Base-by-base conservation (phyloP, 2,797 vertebrate genomes). In the Telmatherina bonti region DNA sequence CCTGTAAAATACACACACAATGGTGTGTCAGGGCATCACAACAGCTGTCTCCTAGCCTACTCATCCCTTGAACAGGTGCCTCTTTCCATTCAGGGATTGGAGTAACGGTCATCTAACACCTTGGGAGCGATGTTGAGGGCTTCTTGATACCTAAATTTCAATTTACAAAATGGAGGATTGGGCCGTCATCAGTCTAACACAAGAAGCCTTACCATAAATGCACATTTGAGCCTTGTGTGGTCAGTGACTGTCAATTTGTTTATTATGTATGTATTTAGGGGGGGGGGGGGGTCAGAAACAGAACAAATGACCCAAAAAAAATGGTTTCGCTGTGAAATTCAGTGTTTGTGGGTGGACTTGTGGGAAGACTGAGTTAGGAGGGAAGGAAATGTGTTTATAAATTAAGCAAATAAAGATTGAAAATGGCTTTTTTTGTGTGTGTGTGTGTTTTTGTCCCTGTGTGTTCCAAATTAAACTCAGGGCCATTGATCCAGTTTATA, bases 161-260 rank as follows among this genome's bases (percentile, higher is more conserved):
- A 41, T 43, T 43, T 43, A 20, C 16, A 45, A 45, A 43, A 43
- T 43, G 41, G 41, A 43, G 20, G 43, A n/a, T n/a, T 18, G 20
- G 20, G 43, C 43, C 16, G 20, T 20, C 7, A 7, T 30, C 26
- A 10, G 11, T 58, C 64, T 27, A 12, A 63, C 26, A 29, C 70
- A n/a, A 47, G 43, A 74, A 74, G 85, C 84, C 85, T 88, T 85
- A 87, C 9, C 7, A 49, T 73, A 1, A 41, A 24, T 29, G 31
- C 69, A 72, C 72, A 65, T 63, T 18, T 54, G 52, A 79, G 67
- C 77, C 79, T 81, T 2, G 68, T 79, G 79, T 45, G 11, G 13
- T 70, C 58, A 29, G 31, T 67, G 64, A 72, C 64, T 72, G 72
- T 83, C 24, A 16, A 5, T 33, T 11, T 6, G 38, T 41, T 41